Percentiles rank a stretch among this genome's conserved stretches.
phyloP scores from a whole-genome alignment of 2,797 vertebrate species.

The Ataeniobius toweri region DNA sequence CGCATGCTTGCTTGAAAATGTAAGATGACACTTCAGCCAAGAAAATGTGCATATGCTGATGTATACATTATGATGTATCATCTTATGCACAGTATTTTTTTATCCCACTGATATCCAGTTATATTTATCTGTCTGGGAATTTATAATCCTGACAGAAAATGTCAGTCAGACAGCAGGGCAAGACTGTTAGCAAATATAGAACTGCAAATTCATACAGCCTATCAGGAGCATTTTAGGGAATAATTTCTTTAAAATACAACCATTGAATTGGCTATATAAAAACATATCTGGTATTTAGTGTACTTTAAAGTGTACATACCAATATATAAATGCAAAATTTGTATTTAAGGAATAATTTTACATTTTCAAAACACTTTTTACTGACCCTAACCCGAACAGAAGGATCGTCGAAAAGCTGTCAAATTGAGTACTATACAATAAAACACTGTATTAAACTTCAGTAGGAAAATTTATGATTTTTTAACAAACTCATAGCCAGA shows the following conservation, averaged over 20 bases:
- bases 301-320: too few relatives aligned
- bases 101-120: background rate
- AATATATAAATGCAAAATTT: too few relatives aligned
- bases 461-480: background rate
- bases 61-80: background rate
- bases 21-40: constrained; percentile 19
- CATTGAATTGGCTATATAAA: background rate
- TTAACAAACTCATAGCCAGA: too few relatives aligned
- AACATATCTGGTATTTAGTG: too few relatives aligned
- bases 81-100: constrained; percentile 4
- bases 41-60: constrained; percentile 11
- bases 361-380: too few relatives aligned
- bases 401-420: background rate
- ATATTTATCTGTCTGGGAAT: background rate
- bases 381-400: too few relatives aligned
- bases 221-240: background rate
- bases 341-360: too few relatives aligned
- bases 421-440: background rate
- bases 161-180: background rate
- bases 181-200: background rate
- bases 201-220: background rate
- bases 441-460: background rate
- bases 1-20: constrained; percentile 17
- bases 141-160: background rate
- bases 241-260: background rate